phyloP scores from a whole-genome alignment of 2,888 invertebrate species.

The Choreutis nemorana region DNA sequence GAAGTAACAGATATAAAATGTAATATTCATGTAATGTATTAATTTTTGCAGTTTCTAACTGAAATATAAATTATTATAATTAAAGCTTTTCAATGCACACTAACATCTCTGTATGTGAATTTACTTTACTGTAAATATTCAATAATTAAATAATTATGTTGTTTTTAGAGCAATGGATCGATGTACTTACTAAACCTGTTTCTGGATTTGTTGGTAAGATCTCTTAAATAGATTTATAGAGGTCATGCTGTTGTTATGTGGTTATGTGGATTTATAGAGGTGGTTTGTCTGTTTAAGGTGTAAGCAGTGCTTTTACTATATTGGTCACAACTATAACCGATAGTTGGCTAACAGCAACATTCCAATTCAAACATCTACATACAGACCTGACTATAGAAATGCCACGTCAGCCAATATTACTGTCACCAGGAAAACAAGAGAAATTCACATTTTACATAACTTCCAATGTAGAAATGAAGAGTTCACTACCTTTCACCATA shows the following conservation, averaged over 20 bases:
- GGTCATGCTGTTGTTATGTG: no score
- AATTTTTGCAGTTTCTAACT: no score
- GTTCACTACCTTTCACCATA: constrained; percentile 28
- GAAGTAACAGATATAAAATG: no score
- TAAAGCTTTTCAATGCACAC: no score
- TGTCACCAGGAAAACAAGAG: constrained; percentile 43
- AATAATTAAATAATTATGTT: constrained; percentile 2
- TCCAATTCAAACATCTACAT: constrained; percentile 31
- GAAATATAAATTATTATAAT: no score
- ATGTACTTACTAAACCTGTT: constrained; percentile 26
- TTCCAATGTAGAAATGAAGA: constrained; percentile 31
- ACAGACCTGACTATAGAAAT: constrained; percentile 35
- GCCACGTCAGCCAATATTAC: constrained; percentile 37
- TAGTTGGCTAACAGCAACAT: constrained; percentile 44
- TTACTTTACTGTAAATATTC: no score
- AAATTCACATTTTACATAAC: constrained; percentile 36
- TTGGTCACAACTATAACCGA: constrained; percentile 37
- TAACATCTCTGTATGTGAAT: no score
- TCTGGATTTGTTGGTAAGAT: constrained; percentile 50
- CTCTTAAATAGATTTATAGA: not conserved
- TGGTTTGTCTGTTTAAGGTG: constrained; percentile 27
- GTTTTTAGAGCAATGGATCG: constrained; percentile 47
- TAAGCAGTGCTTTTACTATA: constrained; percentile 26
- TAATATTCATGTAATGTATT: no score
- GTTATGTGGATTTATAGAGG: no score